Evolutionary conservation across 2,113 vertebrate species (phyloP).

Genomic region (Ceyx cyanopectus): DNA sequence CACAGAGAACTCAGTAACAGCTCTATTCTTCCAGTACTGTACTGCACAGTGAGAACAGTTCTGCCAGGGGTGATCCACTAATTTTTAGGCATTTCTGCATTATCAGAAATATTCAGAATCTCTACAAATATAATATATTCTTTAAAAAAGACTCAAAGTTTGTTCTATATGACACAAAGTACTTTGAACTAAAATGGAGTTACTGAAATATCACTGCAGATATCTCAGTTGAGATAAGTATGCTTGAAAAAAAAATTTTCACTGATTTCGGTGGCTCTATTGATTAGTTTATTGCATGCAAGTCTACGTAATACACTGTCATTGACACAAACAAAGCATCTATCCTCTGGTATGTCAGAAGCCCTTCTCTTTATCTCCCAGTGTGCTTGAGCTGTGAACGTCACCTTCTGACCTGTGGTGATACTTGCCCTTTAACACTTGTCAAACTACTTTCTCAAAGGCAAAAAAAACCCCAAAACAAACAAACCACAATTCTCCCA

Average conservation of each 20-base stretch:
- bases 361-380: too few relatives aligned
- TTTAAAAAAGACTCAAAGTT: not conserved
- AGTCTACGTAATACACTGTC: not conserved
- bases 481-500: not conserved
- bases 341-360: not conserved
- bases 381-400: not conserved
- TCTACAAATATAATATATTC: not conserved
- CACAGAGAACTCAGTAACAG: not conserved
- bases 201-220: not conserved
- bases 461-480: not conserved
- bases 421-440: not conserved
- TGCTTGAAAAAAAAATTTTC: not conserved
- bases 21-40: not conserved
- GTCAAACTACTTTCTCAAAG: not conserved
- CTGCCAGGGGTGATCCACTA: not conserved
- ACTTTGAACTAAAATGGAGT: not conserved
- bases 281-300: not conserved
- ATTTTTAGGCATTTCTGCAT: not conserved
- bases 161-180: not conserved
- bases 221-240: not conserved
- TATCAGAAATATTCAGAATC: not conserved
- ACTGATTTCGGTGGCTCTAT: not conserved
- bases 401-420: not conserved
- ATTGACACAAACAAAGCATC: not conserved
- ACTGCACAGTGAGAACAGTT: not conserved